Percentiles rank a stretch among this genome's conserved stretches.
Evolutionary conservation across 1,140 invertebrate species (phyloP).

Genomic region (Polypedilum pembai): DNA sequence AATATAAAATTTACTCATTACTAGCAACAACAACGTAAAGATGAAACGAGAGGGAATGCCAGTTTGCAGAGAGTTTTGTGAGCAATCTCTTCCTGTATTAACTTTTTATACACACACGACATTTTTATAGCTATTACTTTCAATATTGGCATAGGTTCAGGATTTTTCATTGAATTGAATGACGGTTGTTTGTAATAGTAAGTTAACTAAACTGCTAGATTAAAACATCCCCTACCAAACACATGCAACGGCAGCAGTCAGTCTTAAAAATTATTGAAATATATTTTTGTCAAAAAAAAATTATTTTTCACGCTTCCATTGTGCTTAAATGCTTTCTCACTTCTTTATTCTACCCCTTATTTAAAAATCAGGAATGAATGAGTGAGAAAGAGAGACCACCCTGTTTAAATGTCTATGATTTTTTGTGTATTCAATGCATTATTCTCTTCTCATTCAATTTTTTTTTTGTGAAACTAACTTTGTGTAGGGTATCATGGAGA

Average conservation of each 20-base stretch:
- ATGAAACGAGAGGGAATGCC: background rate
- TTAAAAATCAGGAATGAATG: background rate
- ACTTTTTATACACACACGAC: background rate
- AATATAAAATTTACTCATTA: background rate
- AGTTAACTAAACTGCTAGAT: background rate
- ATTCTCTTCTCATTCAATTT: too few species aligned
- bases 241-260: background rate
- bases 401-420: background rate
- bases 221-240: background rate
- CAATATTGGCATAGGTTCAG: conserved; percentile 9
- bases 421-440: too few species aligned
- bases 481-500: too few species aligned
- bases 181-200: background rate
- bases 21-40: background rate
- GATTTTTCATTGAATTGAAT: background rate
- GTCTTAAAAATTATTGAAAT: background rate
- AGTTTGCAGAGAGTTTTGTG: background rate
- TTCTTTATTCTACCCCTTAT: conserved; percentile 14
- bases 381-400: background rate
- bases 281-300: conserved; percentile 9
- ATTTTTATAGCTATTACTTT: background rate
- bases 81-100: background rate
- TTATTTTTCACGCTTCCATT: conserved; percentile 27
- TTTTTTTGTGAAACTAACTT: too few species aligned
- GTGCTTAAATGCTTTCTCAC: conserved; percentile 10